Base-by-base conservation (phyloP, 2,797 vertebrate species). In the Sternarchorhynchus goeldii region DNA sequence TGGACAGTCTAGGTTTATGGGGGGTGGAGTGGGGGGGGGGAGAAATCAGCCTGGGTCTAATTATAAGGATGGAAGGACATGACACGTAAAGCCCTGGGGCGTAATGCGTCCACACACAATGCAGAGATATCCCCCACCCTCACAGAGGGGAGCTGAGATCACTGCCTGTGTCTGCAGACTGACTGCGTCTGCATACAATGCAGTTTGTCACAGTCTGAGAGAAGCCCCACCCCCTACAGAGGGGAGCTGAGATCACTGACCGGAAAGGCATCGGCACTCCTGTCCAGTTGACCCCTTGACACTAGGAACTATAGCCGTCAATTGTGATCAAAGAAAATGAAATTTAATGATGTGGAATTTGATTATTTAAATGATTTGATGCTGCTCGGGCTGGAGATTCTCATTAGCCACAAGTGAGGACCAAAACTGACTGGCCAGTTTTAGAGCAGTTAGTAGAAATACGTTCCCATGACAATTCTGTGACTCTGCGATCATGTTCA, bases 271-370 rank as follows among this genome's bases (percentile, higher is more conserved):
- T 88, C 85, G 45, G 63, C 29, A 74, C 87, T 73, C 80, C 58
- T 76, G 86, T 77, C 78, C 72, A 62, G 75, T 53, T 71, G 59
- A 65, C 68, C 73, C 32, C 59, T 82, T 84, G 45, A 50, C 45
- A 83, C 85, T 81, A 63, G 78, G 78, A 50, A 82, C 70, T 82
- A 92, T 90, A 93, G 88, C 93, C 92, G 91, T 80, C 68, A 68
- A 70, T 71, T 59, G 18, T 57, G 53, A 50, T 60, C 36, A 18
- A 75, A 56, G 25, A 41, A 53, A 60, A 60, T 32, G 31, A 5
- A 14, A 25, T 25, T 25, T 25, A 25, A 25, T 25, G 25, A 25
- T 25, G 25, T 25, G 25, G 18, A 3, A 18, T 56, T 36, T 32
- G 59, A 18, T 34, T 60, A 55, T 64, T 2, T 4, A 7, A 20